These are phyloP conservation scores for Apogon talboti DNA, from an alignment of 2,797 vertebrate species.

Conservation along the genomic window DNA sequence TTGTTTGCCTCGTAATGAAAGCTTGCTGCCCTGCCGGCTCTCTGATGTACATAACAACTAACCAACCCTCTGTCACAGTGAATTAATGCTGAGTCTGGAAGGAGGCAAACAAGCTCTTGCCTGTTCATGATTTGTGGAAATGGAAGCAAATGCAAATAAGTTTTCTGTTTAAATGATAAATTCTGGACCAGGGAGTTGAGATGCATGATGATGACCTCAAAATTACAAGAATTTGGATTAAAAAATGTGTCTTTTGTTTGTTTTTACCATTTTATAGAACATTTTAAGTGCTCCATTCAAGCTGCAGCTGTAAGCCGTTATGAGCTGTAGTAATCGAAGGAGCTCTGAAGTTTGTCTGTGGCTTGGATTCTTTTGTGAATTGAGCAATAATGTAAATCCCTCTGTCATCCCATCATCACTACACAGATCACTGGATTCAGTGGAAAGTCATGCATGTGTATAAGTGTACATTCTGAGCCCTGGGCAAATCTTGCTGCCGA, in stretches of 20 bases:
- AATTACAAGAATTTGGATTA: neutral
- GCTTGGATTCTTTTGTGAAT: conserved; percentile 32
- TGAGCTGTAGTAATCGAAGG: conserved; percentile 8
- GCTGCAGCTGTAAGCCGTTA: neutral
- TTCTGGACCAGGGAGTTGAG: too few relatives aligned
- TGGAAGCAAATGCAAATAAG: too few relatives aligned
- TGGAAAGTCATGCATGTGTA: conserved; percentile 13
- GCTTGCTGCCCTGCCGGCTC: conserved; percentile 32
- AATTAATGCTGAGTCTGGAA: conserved; percentile 42
- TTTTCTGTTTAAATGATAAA: too few relatives aligned
- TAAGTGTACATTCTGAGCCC: conserved; percentile 21
- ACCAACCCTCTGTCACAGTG: conserved; percentile 43
- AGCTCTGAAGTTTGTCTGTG: conserved; percentile 22
- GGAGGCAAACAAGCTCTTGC: conserved; percentile 30
- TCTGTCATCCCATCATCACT: conserved; percentile 32
- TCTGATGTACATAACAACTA: conserved; percentile 38
- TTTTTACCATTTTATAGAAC: neutral
- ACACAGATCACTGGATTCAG: conserved; percentile 16
- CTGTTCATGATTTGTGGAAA: neutral
- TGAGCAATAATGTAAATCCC: conserved; percentile 30
- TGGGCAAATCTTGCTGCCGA: conserved; percentile 64
- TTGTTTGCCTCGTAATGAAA: conserved; percentile 51
- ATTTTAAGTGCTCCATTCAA: neutral
- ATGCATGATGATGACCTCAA: neutral
- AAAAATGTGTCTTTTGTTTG: neutral